Percentiles rank a stretch among this genome's conserved stretches.
Conservation (phyloP, 2,797 vertebrate species). For the Pelochelys cantorii region DNA sequence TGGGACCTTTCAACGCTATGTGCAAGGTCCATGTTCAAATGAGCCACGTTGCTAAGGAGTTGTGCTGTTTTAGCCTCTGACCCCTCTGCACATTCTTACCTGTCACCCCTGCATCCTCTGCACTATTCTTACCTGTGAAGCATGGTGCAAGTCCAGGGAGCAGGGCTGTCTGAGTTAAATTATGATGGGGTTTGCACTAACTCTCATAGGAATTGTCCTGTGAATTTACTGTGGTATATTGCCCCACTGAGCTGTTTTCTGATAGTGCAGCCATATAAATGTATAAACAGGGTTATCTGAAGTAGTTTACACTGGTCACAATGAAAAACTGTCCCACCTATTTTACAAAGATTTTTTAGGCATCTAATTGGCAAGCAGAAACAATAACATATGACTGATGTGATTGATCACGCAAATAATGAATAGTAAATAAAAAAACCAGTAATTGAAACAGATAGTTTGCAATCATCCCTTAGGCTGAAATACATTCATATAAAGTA, state of each 20-base stretch:
- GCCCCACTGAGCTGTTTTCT: too few relatives aligned
- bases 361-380: neutral
- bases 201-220: too few relatives aligned
- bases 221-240: too few relatives aligned
- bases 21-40: neutral
- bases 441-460: neutral
- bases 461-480: neutral
- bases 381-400: neutral
- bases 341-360: conserved; percentile 8
- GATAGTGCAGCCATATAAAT: neutral
- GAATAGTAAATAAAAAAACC: conserved; percentile 23
- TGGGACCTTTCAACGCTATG: neutral
- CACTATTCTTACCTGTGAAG: too few relatives aligned
- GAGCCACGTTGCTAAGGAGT: neutral
- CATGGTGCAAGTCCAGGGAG: too few relatives aligned
- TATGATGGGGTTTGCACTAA: too few relatives aligned
- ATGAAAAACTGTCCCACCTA: neutral
- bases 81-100: neutral
- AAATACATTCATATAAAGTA: neutral
- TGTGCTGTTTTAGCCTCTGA: neutral
- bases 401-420: neutral
- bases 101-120: too few relatives aligned
- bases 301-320: neutral
- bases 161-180: too few relatives aligned
- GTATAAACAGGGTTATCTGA: neutral